phyloP scores from a whole-genome alignment of 35 echinoderm and acorn worm genomes.

The Ophioderma brevispina region DNA sequence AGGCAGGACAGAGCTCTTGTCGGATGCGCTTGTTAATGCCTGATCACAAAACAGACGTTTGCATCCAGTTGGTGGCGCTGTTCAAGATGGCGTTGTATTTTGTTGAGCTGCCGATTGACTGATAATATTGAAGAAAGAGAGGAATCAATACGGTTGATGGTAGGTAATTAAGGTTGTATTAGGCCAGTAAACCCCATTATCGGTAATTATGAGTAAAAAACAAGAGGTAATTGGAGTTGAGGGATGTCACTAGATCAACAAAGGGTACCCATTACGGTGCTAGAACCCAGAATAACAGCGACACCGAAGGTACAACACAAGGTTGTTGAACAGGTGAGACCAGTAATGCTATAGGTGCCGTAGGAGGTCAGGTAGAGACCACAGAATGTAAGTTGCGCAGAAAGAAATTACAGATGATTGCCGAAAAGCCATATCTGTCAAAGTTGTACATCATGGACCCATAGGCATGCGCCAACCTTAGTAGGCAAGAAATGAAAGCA shows the following conservation, averaged over 20 bases:
- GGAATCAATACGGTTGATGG: background rate
- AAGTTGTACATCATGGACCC: background rate
- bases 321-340: background rate
- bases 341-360: background rate
- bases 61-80: background rate
- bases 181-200: background rate
- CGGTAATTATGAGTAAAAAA: background rate
- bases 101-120: background rate
- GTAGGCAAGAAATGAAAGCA: background rate
- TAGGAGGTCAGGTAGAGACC: background rate
- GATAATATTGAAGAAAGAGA: background rate
- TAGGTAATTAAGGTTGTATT: background rate
- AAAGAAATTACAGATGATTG: background rate
- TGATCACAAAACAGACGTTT: no score
- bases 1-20: no score
- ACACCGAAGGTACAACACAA: background rate
- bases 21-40: no score
- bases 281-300: no score
- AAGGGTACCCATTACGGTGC: background rate
- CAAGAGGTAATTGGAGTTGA: background rate
- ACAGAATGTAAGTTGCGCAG: background rate
- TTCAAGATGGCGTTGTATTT: conserved; percentile 1
- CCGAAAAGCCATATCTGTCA: background rate
- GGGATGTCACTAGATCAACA: background rate
- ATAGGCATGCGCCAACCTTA: background rate